Base-by-base conservation (phyloP, 1,140 invertebrate genomes). In the Eupristina koningsbergeri region DNA sequence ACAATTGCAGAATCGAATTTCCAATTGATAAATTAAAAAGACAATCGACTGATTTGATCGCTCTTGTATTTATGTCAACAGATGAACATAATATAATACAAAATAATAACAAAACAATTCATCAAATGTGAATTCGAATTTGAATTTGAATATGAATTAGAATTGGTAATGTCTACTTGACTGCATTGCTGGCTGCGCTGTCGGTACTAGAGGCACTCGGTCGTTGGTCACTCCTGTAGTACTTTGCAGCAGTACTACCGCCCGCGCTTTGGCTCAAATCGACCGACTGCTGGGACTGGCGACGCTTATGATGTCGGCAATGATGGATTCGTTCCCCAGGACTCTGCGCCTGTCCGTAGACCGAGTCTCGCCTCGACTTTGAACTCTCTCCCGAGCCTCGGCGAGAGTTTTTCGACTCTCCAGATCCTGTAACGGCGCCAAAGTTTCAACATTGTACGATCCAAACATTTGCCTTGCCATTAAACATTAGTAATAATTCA, bases 151-250 rank as follows among this genome's bases (percentile, higher is more conserved):
- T 45, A 19, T n/a, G 29, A 29, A 2, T 3, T 15, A 67, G 15
- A 67, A 67, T 2, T 5, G 36, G 15, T 1, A 41, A n/a, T 29
- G 26, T 29, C 31, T 85, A 92, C 92, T 90, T 91, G 81, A 91
- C 89, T 31, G 90, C 91, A 85, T 89, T 90, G 80, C 91, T 92
- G 9, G 89, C 88, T 3, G 89, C 87, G 39, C 94, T 95, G 91
- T 96, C 96, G 17, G 95, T 96, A 79, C 96, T 96, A 31, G 96
- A 96, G 86, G 96, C 96, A 39, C 95, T 96, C n/a, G 96, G 96
- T 86, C 96, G 93, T 88, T 95, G 95, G 88, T 95, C 94, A 87
- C 93, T 94, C 80, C 94, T 91, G 76, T 93, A 93, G 86, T 93
- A 93, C 80, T 93, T 93, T 6, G 90, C 85, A 0, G 89, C 87